phyloP scores from a whole-genome alignment of 2,113 vertebrate species.

The Ceyx cyanopectus region DNA sequence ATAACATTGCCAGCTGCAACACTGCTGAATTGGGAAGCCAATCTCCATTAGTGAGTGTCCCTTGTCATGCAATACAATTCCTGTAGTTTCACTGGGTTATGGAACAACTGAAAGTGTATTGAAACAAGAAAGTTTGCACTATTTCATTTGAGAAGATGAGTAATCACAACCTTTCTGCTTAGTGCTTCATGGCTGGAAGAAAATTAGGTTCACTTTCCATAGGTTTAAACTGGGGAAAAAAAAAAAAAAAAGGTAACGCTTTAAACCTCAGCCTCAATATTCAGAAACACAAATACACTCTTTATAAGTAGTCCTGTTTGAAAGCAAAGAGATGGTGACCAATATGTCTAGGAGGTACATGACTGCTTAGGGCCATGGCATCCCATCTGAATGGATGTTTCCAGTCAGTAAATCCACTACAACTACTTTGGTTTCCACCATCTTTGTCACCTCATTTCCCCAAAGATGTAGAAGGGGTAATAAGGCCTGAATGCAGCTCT shows the following conservation, averaged over 20 bases:
- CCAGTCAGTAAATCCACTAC: neutral
- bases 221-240: neutral
- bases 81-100: accelerated
- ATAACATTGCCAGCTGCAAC: accelerated
- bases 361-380: neutral
- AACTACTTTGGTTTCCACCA: neutral
- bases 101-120: neutral
- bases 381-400: neutral
- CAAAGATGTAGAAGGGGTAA: accelerated
- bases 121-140: neutral
- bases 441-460: neutral
- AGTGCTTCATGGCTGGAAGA: neutral
- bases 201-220: neutral
- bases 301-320: neutral
- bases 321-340: neutral
- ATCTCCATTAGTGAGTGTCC: accelerated
- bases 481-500: neutral
- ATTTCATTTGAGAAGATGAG: neutral
- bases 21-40: neutral
- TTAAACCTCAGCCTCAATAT: neutral
- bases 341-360: accelerated
- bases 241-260: too few relatives aligned
- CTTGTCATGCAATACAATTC: accelerated
- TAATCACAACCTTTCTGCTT: neutral
- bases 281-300: neutral